Evolutionary conservation across 2,113 vertebrate genomes (phyloP).

Genomic region (Bothrops jararaca): DNA sequence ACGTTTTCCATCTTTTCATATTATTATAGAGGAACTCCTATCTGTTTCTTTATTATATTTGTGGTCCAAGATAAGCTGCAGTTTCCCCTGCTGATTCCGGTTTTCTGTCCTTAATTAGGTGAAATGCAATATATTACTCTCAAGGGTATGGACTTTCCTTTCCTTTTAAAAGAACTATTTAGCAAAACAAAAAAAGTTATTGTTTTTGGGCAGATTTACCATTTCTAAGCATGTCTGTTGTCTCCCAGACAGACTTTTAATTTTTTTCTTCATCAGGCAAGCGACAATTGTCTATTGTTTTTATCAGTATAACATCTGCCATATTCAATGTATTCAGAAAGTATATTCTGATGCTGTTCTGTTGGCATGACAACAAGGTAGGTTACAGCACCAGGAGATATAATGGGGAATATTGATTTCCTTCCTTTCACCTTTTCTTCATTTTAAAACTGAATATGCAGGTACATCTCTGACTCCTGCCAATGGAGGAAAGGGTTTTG

Average conservation of each 20-base stretch:
- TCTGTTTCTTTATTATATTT: background rate
- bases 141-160: background rate
- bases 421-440: slow-evolving; percentile 7
- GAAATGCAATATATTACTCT: background rate
- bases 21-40: background rate
- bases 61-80: background rate
- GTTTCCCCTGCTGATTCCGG: background rate
- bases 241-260: slow-evolving; percentile 5
- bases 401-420: slow-evolving; percentile 9
- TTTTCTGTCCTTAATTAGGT: background rate
- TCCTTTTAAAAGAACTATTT: background rate
- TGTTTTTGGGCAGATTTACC: background rate
- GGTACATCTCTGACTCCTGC: background rate
- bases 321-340: slow-evolving; percentile 15
- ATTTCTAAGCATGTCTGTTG: background rate
- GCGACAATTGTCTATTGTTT: slow-evolving; percentile 15
- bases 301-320: background rate
- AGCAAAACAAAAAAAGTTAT: background rate
- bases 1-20: background rate
- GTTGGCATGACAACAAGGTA: slow-evolving; percentile 32
- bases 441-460: slow-evolving; percentile 5
- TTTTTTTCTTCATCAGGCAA: slow-evolving; percentile 11
- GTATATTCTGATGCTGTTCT: slow-evolving; percentile 5
- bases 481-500: background rate
- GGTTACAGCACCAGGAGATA: slow-evolving; percentile 19